Percentiles rank a stretch among this genome's conserved stretches.
These are phyloP conservation scores for cat (Felis catus) DNA, from an alignment of 2,113 vertebrate genomes.

Conservation along the genomic window DNA sequence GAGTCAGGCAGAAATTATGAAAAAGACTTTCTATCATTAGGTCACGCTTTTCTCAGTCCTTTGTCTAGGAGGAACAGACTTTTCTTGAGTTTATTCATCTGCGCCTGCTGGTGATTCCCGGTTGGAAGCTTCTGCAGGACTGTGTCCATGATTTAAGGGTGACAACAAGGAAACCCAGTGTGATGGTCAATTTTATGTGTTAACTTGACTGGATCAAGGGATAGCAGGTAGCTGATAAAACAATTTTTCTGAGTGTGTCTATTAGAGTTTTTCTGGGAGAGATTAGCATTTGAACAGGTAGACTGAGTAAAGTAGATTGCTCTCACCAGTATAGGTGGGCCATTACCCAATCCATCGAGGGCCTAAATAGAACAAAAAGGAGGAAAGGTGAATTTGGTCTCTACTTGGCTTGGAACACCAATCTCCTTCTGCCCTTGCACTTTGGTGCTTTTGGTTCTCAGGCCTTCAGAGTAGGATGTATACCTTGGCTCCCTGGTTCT, in stretches of 20 bases:
- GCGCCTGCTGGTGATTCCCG: background rate
- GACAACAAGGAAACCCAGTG: background rate
- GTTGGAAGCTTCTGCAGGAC: background rate
- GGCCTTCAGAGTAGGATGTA: background rate
- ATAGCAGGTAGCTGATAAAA: background rate
- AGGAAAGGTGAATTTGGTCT: background rate
- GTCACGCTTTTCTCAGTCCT: background rate
- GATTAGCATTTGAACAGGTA: background rate
- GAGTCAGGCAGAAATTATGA: background rate
- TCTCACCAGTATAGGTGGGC: background rate
- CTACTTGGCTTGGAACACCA: background rate
- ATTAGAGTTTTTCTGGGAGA: background rate
- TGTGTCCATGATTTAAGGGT: background rate
- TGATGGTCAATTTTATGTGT: background rate
- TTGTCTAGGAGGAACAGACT: background rate
- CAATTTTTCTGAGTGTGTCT: background rate
- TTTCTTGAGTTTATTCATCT: background rate
- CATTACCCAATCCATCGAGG: background rate
- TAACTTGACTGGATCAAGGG: background rate
- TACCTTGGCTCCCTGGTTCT: background rate
- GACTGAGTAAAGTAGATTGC: background rate
- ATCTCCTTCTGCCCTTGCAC: background rate
- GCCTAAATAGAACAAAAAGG: background rate
- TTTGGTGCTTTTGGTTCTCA: background rate
- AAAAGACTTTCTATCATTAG: background rate